Base-by-base conservation (phyloP, 2,888 invertebrate species). In the Leucozona laternaria region DNA sequence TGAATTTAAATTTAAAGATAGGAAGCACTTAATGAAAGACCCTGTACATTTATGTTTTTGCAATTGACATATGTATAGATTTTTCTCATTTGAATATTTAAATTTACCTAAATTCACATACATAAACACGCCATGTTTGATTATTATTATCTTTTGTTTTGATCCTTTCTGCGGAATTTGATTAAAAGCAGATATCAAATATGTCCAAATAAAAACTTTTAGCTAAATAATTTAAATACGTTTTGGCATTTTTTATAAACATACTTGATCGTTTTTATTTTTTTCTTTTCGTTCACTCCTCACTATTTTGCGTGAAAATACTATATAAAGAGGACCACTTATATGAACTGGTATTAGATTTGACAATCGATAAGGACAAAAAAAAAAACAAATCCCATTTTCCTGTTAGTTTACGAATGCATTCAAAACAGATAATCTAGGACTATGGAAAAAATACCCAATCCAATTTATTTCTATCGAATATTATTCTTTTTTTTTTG, bases 351-450 rank as follows among this genome's bases (percentile, higher is more conserved):
- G 50, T 53, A 28, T 28, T 28, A 53, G 8, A 11, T 28, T 80
- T 45, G 40, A 78, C 43, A 53, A 64, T 17, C 31, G 28, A 62
- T 25, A 43, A 34, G 25, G 17, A 17, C 15, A 20, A 4, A 22
- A 11, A 31, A 31, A n/a, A 7, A n/a, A 43, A 60, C 4, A 37
- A 40, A 20, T 22, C 66, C 58, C 22, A 80, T 80, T 77, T 71
- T 64, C 8, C 45, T 20, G 15, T 48, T 66, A 62, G 22, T 80
- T 55, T 62, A 55, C 45, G 62, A 48, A 45, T 76, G 71, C 48
- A 64, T 22, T 64, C 43, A 71, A 76, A 62, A 70, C 71, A 81
- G 55, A 81, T 77, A 77, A 75, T 80, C 48, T 64, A 37, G 45
- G 58, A 76, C 17, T 45, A 31, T 13, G 57, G 11, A 45, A 25